phyloP scores from a whole-genome alignment of 2,888 invertebrate species.

The Ametastegia equiseti region DNA sequence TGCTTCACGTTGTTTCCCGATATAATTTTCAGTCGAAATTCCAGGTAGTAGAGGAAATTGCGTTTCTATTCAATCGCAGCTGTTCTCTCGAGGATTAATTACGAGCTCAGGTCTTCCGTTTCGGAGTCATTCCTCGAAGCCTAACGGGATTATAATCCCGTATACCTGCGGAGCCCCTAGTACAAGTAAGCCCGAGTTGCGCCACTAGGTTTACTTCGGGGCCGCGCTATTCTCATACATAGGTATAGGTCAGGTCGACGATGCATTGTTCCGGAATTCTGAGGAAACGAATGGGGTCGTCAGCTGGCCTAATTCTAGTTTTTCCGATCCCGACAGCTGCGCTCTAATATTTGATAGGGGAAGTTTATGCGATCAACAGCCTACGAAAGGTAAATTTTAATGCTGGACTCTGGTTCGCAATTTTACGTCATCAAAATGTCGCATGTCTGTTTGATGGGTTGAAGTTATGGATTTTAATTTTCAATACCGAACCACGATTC shows the following conservation, averaged over 20 bases:
- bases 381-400: not conserved
- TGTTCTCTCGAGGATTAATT: not conserved
- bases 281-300: not conserved
- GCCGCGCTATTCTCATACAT: not conserved
- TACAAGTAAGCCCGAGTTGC: not conserved
- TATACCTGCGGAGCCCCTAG: conserved; percentile 18
- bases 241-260: not conserved
- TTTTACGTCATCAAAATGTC: not conserved
- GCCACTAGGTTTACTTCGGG: not conserved
- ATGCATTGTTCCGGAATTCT: not conserved
- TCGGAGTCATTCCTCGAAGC: not conserved
- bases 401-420: not conserved
- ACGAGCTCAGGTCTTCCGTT: not conserved
- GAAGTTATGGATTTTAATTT: not conserved
- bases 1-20: not conserved
- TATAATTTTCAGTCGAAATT: not conserved
- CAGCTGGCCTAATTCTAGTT: not conserved
- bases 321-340: not conserved
- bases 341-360: not conserved
- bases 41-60: not conserved
- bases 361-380: not conserved
- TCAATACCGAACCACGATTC: not conserved
- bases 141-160: conserved; percentile 16
- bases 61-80: not conserved
- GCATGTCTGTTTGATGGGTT: not conserved